phyloP scores from a whole-genome alignment of 2,888 invertebrate species.

The Philereme transversata region DNA sequence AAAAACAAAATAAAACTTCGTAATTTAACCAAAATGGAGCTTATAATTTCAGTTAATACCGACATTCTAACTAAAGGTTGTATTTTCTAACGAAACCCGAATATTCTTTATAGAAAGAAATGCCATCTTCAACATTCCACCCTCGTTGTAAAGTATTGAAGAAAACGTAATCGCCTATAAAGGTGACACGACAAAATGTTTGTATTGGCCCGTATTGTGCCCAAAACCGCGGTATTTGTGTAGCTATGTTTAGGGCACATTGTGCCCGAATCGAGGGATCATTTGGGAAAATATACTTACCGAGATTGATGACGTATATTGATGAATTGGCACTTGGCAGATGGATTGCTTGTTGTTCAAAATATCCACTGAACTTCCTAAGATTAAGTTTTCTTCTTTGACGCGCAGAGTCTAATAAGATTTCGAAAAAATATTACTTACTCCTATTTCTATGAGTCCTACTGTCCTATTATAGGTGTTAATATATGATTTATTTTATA shows the following conservation, averaged over 20 bases:
- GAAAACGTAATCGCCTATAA: conserved; percentile 80
- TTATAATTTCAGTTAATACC: no score
- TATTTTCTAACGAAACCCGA: no score
- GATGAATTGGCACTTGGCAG: conserved; percentile 18
- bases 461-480: no score
- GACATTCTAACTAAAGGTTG: no score
- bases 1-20: no score
- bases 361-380: no score
- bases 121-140: conserved; percentile 42
- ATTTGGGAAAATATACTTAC: conserved; percentile 26
- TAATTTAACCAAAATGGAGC: no score
- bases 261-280: conserved; percentile 26
- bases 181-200: conserved; percentile 74
- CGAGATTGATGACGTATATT: conserved; percentile 27
- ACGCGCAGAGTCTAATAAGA: no score
- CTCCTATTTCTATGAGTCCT: no score
- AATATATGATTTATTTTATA: no score
- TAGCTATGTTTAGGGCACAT: conserved; percentile 33
- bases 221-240: conserved; percentile 37
- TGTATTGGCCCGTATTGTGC: conserved; percentile 57
- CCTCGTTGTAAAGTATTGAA: conserved; percentile 62
- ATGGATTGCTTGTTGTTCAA: conserved; percentile 16
- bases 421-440: no score
- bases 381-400: no score
- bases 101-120: conserved; percentile 3